Evolutionary conservation across 2,797 vertebrate species (phyloP).

Genomic region (Clarias platycephalus): DNA sequence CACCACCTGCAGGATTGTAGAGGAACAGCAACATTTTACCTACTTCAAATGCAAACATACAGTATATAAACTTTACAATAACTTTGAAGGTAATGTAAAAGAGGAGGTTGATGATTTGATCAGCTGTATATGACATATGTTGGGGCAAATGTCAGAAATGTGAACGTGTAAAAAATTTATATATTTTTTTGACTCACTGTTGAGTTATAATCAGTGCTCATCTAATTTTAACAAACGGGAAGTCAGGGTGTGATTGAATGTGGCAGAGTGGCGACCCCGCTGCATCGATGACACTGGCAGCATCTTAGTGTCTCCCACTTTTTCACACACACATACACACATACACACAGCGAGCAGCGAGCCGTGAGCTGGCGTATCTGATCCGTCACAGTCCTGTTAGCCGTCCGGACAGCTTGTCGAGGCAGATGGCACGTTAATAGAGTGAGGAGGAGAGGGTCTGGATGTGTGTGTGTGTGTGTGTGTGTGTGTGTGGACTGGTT

Average conservation of each 20-base stretch:
- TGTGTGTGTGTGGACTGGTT: conserved; percentile 36
- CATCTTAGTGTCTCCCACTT: conserved; percentile 17
- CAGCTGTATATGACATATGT: neutral
- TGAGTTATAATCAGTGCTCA: neutral
- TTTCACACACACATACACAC: conserved; percentile 7
- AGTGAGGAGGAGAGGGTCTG: conserved; percentile 36
- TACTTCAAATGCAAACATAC: too few relatives aligned
- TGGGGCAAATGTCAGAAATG: neutral
- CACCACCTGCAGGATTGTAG: too few relatives aligned
- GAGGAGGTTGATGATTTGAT: neutral
- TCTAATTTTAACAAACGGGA: neutral
- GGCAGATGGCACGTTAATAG: conserved; percentile 63
- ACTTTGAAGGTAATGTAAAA: neutral
- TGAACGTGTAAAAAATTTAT: neutral
- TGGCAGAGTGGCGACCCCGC: conserved; percentile 15
- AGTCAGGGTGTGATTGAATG: conserved; percentile 1
- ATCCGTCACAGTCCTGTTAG: conserved; percentile 60
- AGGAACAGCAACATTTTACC: too few relatives aligned
- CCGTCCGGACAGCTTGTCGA: conserved; percentile 53
- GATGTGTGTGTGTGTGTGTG: conserved; percentile 25
- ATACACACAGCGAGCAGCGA: conserved; percentile 14
- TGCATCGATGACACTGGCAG: conserved; percentile 25
- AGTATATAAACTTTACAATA: too few relatives aligned
- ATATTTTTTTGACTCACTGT: neutral
- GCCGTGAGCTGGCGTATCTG: conserved; percentile 35